phyloP scores from a whole-genome alignment of 2,113 vertebrate genomes.

The Mus spicilegus region DNA sequence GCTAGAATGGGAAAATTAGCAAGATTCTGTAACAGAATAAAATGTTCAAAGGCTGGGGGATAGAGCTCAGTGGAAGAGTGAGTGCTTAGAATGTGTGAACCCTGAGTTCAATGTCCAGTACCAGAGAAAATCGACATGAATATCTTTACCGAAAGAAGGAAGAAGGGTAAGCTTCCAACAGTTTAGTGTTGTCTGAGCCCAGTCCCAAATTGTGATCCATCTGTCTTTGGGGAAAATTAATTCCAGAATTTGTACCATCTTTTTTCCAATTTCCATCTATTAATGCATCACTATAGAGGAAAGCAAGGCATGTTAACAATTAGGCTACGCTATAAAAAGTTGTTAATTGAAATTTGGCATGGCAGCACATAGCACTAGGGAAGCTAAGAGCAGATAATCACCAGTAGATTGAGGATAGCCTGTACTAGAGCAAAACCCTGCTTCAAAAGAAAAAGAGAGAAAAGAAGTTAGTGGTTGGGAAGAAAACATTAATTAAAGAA shows the following conservation, averaged over 20 bases:
- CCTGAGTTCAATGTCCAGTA: not conserved
- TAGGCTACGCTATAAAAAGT: not conserved
- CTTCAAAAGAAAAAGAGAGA: not conserved
- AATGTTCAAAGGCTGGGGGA: not conserved
- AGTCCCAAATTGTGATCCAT: not conserved
- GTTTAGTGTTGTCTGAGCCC: not conserved
- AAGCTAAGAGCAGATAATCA: not conserved
- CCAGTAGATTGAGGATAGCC: not conserved
- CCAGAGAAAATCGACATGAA: not conserved
- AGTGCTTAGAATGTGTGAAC: not conserved
- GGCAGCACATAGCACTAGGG: not conserved
- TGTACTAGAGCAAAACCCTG: not conserved
- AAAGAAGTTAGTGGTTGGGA: not conserved
- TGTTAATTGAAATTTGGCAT: not conserved
- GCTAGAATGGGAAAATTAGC: not conserved
- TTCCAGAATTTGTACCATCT: not conserved
- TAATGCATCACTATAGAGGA: not conserved
- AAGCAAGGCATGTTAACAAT: constrained; percentile 7
- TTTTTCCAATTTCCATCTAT: not conserved
- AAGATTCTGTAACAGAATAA: not conserved
- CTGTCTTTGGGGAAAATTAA: constrained; percentile 1
- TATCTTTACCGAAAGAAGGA: not conserved
- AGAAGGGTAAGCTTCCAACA: not conserved
- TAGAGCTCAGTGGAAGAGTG: not conserved
- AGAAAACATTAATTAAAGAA: not conserved